Conservation (phyloP, 2,888 invertebrate species). For the Epistrophe eligans region DNA sequence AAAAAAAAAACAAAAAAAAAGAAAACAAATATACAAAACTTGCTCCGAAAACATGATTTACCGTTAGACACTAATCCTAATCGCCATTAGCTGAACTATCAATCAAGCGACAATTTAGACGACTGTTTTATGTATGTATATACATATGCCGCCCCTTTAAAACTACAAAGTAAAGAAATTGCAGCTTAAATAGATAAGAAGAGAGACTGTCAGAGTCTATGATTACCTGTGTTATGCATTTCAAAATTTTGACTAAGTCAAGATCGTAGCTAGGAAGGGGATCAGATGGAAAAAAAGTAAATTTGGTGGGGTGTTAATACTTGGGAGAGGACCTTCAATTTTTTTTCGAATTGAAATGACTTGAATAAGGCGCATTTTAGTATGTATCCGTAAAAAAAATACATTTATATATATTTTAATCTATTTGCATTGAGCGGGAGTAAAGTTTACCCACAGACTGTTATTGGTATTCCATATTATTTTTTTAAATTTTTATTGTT, state of each 20-base stretch:
- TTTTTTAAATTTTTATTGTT: too few relatives aligned
- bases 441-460: too few relatives aligned
- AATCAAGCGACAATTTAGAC: slow-evolving; percentile 35
- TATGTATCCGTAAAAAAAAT: too few relatives aligned
- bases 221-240: slow-evolving; percentile 26
- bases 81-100: slow-evolving; percentile 59
- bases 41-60: slow-evolving; percentile 46
- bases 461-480: too few relatives aligned
- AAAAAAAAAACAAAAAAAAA: neutral
- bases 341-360: too few relatives aligned
- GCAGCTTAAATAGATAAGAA: slow-evolving; percentile 21
- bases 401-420: too few relatives aligned
- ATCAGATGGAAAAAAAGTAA: neutral
- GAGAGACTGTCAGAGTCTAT: slow-evolving; percentile 42
- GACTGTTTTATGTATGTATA: neutral
- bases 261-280: neutral
- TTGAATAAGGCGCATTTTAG: too few relatives aligned
- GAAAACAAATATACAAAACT: slow-evolving; percentile 1
- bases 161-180: slow-evolving; percentile 26
- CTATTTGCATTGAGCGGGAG: too few relatives aligned
- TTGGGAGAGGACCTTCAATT: too few relatives aligned
- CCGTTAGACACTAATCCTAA: slow-evolving; percentile 64
- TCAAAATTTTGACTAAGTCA: slow-evolving; percentile 23
- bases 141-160: neutral
- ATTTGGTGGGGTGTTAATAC: too few relatives aligned